A percentile compares a stretch with the other conserved stretches of the same genome.
Evolutionary conservation across 1,140 invertebrate species (phyloP).

Genomic region (Nomia melanderi): DNA sequence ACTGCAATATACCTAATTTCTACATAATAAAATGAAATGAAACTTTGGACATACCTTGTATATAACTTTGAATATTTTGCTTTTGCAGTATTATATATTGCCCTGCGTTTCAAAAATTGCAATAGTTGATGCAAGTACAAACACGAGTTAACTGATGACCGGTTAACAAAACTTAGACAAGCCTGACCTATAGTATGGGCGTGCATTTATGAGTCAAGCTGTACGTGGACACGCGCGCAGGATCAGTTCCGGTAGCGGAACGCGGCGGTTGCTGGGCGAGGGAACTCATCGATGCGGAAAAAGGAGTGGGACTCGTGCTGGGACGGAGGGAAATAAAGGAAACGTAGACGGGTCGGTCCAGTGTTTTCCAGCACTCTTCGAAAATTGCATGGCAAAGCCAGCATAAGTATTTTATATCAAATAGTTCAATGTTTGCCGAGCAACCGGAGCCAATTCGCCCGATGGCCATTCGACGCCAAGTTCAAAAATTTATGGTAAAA

Average conservation of each 20-base stretch:
- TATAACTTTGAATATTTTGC: too few species aligned
- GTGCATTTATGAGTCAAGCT: too few species aligned
- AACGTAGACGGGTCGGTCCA: slow-evolving; percentile 34
- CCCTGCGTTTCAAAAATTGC: too few species aligned
- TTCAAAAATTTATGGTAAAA: slow-evolving; percentile 70
- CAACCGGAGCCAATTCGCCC: slow-evolving; percentile 71
- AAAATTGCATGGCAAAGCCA: slow-evolving; percentile 70
- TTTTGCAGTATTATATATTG: too few species aligned
- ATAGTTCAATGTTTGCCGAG: slow-evolving; percentile 70
- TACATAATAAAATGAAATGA: too few species aligned
- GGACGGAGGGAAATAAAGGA: slow-evolving; percentile 15
- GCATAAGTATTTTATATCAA: slow-evolving; percentile 71
- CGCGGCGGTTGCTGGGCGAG: background rate
- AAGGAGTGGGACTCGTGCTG: background rate
- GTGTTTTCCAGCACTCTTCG: slow-evolving; percentile 70
- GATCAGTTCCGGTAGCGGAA: slow-evolving; percentile 16
- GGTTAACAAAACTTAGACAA: too few species aligned
- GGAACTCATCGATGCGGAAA: slow-evolving; percentile 28
- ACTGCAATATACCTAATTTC: too few species aligned
- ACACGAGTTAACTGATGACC: too few species aligned
- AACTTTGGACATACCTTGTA: too few species aligned
- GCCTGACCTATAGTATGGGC: too few species aligned
- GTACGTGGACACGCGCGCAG: background rate
- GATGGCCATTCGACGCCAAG: slow-evolving; percentile 67
- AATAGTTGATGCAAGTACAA: too few species aligned